Evolutionary conservation across 2,113 vertebrate species (phyloP), one percentile per base, ranked within the genome.

Genomic region (Neotoma lepida): DNA sequence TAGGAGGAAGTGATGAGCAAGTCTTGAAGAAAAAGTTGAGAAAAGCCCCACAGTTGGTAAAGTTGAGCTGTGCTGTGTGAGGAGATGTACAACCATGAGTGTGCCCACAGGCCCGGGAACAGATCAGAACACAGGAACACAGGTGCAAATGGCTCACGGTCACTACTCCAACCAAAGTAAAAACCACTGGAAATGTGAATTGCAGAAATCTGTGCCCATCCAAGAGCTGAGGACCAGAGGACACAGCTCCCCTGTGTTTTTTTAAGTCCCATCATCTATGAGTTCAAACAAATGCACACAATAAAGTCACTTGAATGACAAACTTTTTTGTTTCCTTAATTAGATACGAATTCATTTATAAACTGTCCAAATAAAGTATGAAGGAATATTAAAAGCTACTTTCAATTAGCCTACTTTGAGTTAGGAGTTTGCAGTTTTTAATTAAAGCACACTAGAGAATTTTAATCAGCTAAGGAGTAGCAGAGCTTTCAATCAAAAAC

Each of bases 1-100:
- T 93, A 85, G 97, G 97, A 89, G 68, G 93, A 24, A 1, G 22
- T 15, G 56, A 87, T 97, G 96, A 97, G 68, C 89, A 80, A 94
- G 86, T 9, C 35, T 14, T 70, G 87, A 54, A 30, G 24, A 22
- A 39, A 46, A 73, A 87, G 66, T 93, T 90, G 0, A 82, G 51
- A 61, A 87, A 77, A 49, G 87, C 17, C 78, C n/a, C 56, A 33
- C 30, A 70, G 74, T 7, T 30, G 18, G 33, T 35, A 58, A 86
- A 84, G 70, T 71, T 58, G 28, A 13, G 26, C 91, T 28, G 61
- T 12, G 12, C 44, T 0, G 0, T 13, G 18, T 9, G 76, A 63
- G 63, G 5, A 15, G 77, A 13, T 0, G 8, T 22, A 39, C 1
- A 4, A 76, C 0, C 2, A 0, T 2, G 2, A 49, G 76, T 2